Evolutionary conservation across 2,113 vertebrate genomes (phyloP).

Genomic region (Cyprinodon variegatus): DNA sequence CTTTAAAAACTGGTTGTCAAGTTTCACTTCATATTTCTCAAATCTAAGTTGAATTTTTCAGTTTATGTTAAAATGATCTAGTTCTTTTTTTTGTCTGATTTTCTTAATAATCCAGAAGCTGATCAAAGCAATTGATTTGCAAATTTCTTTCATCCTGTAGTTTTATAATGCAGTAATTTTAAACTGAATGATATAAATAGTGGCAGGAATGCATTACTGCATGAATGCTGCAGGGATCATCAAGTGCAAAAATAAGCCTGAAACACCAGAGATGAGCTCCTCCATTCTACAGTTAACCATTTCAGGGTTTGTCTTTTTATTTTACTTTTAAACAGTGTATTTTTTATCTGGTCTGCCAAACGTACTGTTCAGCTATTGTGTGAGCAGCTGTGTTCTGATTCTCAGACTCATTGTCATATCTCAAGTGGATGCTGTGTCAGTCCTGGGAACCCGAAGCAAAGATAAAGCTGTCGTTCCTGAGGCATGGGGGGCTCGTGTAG

Average conservation of each 20-base stretch:
- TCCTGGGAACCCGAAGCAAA: slow-evolving; percentile 73
- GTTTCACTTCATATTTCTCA: neutral
- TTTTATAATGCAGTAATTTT: neutral
- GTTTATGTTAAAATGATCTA: neutral
- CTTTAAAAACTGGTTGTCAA: neutral
- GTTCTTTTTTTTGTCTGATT: neutral
- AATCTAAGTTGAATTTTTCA: neutral
- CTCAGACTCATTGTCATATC: slow-evolving; percentile 70
- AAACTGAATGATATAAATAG: neutral
- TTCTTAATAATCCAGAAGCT: neutral
- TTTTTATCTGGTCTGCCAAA: neutral
- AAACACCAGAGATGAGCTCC: neutral
- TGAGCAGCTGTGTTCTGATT: slow-evolving; percentile 49
- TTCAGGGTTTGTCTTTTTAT: neutral
- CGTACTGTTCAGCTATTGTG: slow-evolving; percentile 15
- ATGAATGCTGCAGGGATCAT: neutral
- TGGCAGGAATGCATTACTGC: neutral
- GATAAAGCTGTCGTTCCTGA: slow-evolving; percentile 73
- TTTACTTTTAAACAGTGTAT: neutral
- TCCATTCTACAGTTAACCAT: neutral
- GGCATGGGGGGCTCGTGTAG: slow-evolving; percentile 62
- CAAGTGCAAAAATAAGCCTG: neutral
- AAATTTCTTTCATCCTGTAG: neutral
- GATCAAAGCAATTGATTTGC: neutral
- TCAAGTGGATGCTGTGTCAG: slow-evolving; percentile 79